Evolutionary conservation across 2,888 invertebrate species (phyloP), one percentile per base, ranked within the genome.

Genomic region (Eupithecia pulchellata): DNA sequence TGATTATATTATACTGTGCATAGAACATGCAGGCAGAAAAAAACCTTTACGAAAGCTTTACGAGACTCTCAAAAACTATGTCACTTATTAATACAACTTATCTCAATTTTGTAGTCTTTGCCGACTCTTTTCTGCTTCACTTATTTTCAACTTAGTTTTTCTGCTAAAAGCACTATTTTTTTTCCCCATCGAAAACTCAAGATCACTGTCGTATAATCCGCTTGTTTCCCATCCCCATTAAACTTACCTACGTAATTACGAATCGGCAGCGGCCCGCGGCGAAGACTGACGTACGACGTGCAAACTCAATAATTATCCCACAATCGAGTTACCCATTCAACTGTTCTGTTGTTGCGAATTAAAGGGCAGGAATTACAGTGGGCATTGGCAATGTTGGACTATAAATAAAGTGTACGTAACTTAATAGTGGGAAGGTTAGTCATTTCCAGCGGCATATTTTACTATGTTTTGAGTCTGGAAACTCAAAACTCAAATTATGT

Each of bases 281-380:
- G 70, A 64, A 77, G 74, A 71, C 76, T 87, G 89, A 89, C 83
- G 81, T 83, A 87, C 85, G 89, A 89, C 81, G 90, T 89, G 90
- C 88, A 86, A 90, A 89, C 84, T 86, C 83, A 74, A 77, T 86
- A 89, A 89, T 90, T 90, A 89, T 68, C 66, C 69, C 63, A 71
- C 75, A 68, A 73, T 74, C 73, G 73, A 71, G 74, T 77, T 77
- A 77, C 70, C 52, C 68, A 55, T 67, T 74, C 55, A 62, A 68
- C 68, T 63, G 58, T 30, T 20, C 58, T 60, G 52, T 52, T 52
- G 52, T 52, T 52, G 52, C 25, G 25, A 52, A 52, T 47, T 47
- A 52, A 25, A 25, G 52, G 25, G 20, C 52, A 30, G n/a, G 58
- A 60, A 60, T 60, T 60, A 60, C 32, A 60, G 58, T 60, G 58